These are phyloP conservation scores for Protonemura montana DNA, from an alignment of 2,888 invertebrate species.

Conservation along the genomic window DNA sequence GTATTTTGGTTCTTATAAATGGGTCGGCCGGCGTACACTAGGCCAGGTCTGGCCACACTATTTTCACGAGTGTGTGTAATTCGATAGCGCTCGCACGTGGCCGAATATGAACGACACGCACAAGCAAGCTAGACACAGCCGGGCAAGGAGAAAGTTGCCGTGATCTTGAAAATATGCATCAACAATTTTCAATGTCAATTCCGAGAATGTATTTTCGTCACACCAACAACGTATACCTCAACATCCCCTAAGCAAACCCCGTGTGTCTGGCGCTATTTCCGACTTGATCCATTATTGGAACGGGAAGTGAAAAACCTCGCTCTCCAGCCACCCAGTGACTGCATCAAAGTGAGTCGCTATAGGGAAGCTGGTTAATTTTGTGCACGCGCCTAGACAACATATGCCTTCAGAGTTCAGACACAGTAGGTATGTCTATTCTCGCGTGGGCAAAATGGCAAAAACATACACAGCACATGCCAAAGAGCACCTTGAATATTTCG, in stretches of 20 bases:
- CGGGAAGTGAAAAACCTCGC: background rate
- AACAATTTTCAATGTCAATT: conserved; percentile 36
- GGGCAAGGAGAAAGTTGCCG: conserved; percentile 8
- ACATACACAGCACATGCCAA: conserved; percentile 24
- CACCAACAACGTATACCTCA: background rate
- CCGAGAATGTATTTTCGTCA: conserved; percentile 42
- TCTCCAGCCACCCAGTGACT: background rate
- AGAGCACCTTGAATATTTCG: conserved; percentile 24
- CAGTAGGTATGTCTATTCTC: background rate
- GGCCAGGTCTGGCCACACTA: background rate
- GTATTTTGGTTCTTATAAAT: background rate
- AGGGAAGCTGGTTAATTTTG: background rate
- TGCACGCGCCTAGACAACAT: conserved; percentile 26
- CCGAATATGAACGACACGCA: background rate
- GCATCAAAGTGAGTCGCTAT: background rate
- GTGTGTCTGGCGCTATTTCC: conserved; percentile 45
- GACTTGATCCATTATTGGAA: conserved; percentile 23
- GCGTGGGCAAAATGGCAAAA: conserved; percentile 29
- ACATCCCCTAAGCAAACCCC: conserved; percentile 34
- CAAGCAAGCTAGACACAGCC: background rate
- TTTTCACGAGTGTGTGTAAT: background rate
- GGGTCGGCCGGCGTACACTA: background rate
- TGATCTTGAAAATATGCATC: conserved; percentile 37
- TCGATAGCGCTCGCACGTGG: background rate
- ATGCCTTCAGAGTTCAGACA: background rate